Percentiles rank a stretch among this genome's conserved stretches.
These are phyloP conservation scores for Abscondita cerata DNA, from an alignment of 2,888 invertebrate genomes.

Conservation along the genomic window DNA sequence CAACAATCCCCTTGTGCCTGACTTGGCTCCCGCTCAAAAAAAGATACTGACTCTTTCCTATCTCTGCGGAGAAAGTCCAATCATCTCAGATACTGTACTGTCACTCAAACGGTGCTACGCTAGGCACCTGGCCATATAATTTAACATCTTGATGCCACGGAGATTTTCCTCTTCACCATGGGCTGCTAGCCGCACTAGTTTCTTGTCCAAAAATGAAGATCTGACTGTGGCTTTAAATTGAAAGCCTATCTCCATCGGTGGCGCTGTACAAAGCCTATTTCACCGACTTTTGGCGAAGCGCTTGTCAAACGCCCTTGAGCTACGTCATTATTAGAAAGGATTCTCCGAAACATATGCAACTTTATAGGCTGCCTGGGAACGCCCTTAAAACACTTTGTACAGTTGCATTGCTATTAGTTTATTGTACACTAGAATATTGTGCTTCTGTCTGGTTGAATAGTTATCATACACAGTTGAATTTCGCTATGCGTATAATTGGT, in stretches of 20 bases:
- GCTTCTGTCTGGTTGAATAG: slow-evolving; percentile 38
- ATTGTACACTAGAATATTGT: too few relatives aligned
- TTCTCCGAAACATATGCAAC: slow-evolving; percentile 51
- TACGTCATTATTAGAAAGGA: slow-evolving; percentile 43
- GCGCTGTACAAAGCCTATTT: slow-evolving; percentile 40
- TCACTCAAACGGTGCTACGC: too few relatives aligned
- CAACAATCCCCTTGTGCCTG: too few relatives aligned
- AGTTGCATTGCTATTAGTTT: too few relatives aligned
- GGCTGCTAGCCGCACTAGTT: slow-evolving; percentile 21
- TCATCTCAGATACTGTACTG: too few relatives aligned
- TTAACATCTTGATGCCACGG: too few relatives aligned
- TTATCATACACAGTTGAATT: slow-evolving; percentile 41
- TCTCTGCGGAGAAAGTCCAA: too few relatives aligned
- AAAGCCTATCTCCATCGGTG: slow-evolving; percentile 46
- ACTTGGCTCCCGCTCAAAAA: too few relatives aligned
- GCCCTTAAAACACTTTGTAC: slow-evolving; percentile 36
- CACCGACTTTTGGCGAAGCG: slow-evolving; percentile 40
- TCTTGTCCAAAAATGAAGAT: slow-evolving; percentile 39
- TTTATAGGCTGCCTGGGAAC: slow-evolving; percentile 41
- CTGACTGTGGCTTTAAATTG: slow-evolving; percentile 37
- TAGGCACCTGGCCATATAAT: too few relatives aligned
- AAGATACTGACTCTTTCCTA: too few relatives aligned
- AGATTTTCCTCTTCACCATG: too few relatives aligned
- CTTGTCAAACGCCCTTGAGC: slow-evolving; percentile 2
- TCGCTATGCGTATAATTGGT: too few relatives aligned